Evolutionary conservation across 2,888 invertebrate species (phyloP).

Genomic region (Machimus atricapillus): DNA sequence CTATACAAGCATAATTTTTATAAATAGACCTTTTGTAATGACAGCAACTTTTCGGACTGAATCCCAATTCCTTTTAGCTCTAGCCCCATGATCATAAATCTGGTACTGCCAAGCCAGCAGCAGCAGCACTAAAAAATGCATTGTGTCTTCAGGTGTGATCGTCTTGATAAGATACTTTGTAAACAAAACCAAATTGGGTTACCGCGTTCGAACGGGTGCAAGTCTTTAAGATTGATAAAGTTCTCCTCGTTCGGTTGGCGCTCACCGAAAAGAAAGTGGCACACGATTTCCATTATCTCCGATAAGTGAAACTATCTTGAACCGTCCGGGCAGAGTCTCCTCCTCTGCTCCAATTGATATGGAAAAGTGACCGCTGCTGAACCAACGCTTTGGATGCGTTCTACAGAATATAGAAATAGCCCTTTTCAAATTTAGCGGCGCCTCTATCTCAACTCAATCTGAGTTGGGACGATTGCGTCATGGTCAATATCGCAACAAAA

Average conservation of each 20-base stretch:
- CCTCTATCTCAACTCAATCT: background rate
- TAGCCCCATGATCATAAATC: background rate
- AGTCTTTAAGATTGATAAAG: background rate
- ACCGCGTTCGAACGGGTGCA: background rate
- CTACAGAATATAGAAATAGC: background rate
- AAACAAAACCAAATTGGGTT: background rate
- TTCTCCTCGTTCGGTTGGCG: background rate
- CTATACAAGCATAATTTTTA: background rate
- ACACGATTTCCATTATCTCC: background rate
- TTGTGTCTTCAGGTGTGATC: background rate
- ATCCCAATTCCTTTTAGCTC: background rate
- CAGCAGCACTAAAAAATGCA: background rate
- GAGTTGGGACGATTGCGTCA: background rate
- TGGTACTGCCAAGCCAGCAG: background rate
- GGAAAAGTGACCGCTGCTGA: background rate
- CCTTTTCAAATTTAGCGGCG: background rate
- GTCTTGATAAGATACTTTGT: background rate
- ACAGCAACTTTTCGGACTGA: background rate
- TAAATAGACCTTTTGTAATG: background rate
- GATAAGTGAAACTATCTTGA: background rate
- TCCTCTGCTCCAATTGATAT: slow-evolving; percentile 4
- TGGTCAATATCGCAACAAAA: slow-evolving; percentile 20
- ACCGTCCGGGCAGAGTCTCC: background rate
- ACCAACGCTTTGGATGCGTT: background rate
- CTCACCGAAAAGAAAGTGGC: background rate